A percentile compares a stretch with the other conserved stretches of the same genome.
Conservation (phyloP, 2,888 invertebrate species). For the Dynastes grantii region DNA sequence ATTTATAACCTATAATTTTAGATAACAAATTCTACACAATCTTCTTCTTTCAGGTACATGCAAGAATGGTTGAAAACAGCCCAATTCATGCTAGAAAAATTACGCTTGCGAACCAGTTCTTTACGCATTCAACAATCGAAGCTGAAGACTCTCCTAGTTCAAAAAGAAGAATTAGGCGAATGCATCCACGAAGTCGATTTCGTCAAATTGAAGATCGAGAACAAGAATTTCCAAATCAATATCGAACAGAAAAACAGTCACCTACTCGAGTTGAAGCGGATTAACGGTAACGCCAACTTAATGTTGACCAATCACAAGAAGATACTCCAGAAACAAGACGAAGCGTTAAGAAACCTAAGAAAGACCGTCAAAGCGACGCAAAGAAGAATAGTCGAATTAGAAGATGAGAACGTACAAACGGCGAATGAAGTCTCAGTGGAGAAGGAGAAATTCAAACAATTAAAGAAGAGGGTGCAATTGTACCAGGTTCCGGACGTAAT, state of each 20-base stretch:
- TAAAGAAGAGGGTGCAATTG: constrained; percentile 72
- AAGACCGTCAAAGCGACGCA: constrained; percentile 69
- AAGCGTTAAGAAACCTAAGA: constrained; percentile 69
- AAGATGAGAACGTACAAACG: constrained; percentile 69
- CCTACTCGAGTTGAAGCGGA: constrained; percentile 74
- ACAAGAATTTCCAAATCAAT: constrained; percentile 70
- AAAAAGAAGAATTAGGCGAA: constrained; percentile 75
- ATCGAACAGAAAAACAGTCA: constrained; percentile 75
- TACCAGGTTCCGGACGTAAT: constrained; percentile 72
- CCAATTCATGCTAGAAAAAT: constrained; percentile 74
- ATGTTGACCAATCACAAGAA: constrained; percentile 75
- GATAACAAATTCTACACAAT: no score
- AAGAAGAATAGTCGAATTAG: constrained; percentile 68
- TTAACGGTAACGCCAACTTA: constrained; percentile 75
- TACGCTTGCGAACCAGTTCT: constrained; percentile 71
- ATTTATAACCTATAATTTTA: not conserved
- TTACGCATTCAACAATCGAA: constrained; percentile 73
- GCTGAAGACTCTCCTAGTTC: constrained; percentile 72
- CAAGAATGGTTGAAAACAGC: constrained; percentile 75
- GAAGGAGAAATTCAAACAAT: constrained; percentile 70
- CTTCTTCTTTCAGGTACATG: constrained; percentile 70
- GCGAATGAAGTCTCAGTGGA: constrained; percentile 69
- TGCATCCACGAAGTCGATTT: constrained; percentile 77
- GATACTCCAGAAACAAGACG: constrained; percentile 72
- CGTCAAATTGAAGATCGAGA: constrained; percentile 77